These are phyloP conservation scores for Dermochelys coriacea DNA, from an alignment of 2,797 vertebrate species.

Conservation along the genomic window DNA sequence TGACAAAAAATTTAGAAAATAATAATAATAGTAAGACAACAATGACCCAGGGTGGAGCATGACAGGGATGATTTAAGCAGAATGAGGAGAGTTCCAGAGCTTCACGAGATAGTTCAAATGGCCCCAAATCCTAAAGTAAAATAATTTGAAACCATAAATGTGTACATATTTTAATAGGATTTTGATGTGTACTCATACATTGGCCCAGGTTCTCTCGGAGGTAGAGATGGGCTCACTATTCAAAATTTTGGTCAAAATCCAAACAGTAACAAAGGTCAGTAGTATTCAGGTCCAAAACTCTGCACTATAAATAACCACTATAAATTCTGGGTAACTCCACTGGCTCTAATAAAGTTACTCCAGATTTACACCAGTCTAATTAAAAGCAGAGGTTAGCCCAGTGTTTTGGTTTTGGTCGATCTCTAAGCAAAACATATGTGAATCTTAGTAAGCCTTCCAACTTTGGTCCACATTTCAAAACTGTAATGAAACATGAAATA, in stretches of 20 bases:
- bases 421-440: neutral
- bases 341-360: neutral
- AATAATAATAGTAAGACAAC: neutral
- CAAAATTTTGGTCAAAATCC: neutral
- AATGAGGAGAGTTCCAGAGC: neutral
- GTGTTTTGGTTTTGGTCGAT: neutral
- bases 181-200: neutral
- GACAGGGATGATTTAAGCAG: neutral
- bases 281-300: neutral
- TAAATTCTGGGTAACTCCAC: neutral
- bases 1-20: neutral
- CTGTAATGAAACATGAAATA: neutral
- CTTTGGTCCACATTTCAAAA: neutral
- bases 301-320: neutral
- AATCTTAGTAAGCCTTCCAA: neutral
- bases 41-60: neutral
- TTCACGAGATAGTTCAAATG: neutral
- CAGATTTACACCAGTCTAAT: neutral
- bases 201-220: neutral
- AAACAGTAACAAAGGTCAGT: neutral
- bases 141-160: neutral
- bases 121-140: neutral
- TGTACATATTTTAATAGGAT: neutral
- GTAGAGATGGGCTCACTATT: neutral
- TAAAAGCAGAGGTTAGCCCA: neutral